These are phyloP conservation scores for Atopsyche davidsoni DNA, from an alignment of 1,140 invertebrate species.

Conservation along the genomic window DNA sequence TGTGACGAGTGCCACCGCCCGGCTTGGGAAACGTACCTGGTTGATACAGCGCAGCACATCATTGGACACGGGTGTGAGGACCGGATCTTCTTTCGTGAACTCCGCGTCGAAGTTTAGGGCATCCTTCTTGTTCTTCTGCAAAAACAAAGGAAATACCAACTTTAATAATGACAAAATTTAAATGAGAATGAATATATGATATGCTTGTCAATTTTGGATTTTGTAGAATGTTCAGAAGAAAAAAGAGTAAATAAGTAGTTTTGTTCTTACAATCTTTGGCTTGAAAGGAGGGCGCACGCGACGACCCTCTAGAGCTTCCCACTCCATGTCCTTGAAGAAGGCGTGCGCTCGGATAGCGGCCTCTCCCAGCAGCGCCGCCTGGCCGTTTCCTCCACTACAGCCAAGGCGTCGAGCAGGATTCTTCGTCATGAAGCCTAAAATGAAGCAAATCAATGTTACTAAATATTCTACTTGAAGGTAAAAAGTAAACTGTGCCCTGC, in stretches of 20 bases:
- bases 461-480: too few species aligned
- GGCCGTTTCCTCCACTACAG: constrained; percentile 62
- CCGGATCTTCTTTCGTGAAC: constrained; percentile 97
- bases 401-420: constrained; percentile 91
- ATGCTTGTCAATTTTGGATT: too few species aligned
- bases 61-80: constrained; percentile 86
- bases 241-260: constrained; percentile 27
- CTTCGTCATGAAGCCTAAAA: constrained; percentile 92
- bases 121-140: constrained; percentile 94
- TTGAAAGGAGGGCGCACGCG: constrained; percentile 95
- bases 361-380: constrained; percentile 55
- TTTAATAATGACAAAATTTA: too few species aligned
- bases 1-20: too few species aligned
- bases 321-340: constrained; percentile 96
- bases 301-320: constrained; percentile 85
- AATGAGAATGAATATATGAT: too few species aligned
- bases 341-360: constrained; percentile 85
- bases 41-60: constrained; percentile 91
- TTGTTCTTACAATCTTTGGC: constrained; percentile 86
- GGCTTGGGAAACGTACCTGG: constrained; percentile 38
- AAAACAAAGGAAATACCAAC: constrained; percentile 33
- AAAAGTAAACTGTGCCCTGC: too few species aligned
- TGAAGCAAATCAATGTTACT: too few species aligned
- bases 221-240: too few species aligned
- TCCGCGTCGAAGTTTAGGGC: constrained; percentile 98